Percentiles rank a stretch among this genome's conserved stretches.
These are phyloP conservation scores for Halcyon chelicuti DNA, from an alignment of 2,797 vertebrate species.

Conservation along the genomic window DNA sequence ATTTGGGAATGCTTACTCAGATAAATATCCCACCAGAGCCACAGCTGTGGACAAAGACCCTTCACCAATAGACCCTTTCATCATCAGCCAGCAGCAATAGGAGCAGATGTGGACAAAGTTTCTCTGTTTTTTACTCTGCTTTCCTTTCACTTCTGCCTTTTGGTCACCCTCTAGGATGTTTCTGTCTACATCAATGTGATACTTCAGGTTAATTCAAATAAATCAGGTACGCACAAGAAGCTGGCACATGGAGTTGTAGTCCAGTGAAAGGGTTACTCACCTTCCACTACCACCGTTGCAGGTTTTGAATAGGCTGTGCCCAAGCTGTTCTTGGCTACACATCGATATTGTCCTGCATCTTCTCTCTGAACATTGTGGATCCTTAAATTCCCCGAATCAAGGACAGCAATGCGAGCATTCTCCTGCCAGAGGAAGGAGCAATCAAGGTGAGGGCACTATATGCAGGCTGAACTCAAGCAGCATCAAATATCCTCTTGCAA, in stretches of 20 bases:
- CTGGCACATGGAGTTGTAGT: background rate
- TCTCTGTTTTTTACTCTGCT: background rate
- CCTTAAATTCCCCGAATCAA: slow-evolving; percentile 93
- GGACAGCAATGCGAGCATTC: slow-evolving; percentile 87
- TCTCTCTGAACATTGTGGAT: slow-evolving; percentile 94
- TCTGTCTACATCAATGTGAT: background rate
- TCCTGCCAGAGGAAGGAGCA: slow-evolving; percentile 75
- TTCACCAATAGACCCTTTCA: background rate
- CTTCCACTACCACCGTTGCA: slow-evolving; percentile 91
- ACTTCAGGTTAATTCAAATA: background rate
- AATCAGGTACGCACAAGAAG: fast-evolving
- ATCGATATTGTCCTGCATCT: slow-evolving; percentile 94
- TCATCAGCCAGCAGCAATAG: background rate
- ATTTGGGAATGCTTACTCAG: background rate
- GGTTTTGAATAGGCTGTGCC: slow-evolving; percentile 92
- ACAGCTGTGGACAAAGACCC: background rate
- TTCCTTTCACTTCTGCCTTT: background rate
- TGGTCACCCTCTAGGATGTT: background rate
- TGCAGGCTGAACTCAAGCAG: background rate
- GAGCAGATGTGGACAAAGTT: background rate
- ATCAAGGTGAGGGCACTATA: background rate
- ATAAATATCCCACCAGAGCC: background rate
- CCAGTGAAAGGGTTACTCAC: slow-evolving; percentile 72
- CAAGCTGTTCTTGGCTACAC: slow-evolving; percentile 94
- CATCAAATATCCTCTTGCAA: background rate